Evolutionary conservation across 2,113 vertebrate species (phyloP), one percentile per base, ranked within the genome.

Genomic region (Athene noctua): DNA sequence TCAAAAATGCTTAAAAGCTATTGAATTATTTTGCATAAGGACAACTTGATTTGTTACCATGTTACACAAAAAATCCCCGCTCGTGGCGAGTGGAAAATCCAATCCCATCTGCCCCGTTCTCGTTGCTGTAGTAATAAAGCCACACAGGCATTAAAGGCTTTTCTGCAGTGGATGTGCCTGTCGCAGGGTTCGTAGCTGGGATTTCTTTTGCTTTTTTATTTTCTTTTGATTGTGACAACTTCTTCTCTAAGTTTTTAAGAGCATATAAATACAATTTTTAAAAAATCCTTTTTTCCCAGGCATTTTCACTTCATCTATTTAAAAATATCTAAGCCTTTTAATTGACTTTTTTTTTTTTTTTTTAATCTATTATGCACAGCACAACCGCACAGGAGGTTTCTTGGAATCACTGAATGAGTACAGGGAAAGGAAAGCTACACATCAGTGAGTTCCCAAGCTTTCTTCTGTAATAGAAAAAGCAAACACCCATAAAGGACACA

Each of bases 41-140:
- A 68, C 57, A 66, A 54, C 7, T 66, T 20, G 57, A 78, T 94
- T 92, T 83, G 77, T 65, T 91, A 12, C 68, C 57, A 2, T 46
- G 88, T 71, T 34, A 38, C 90, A 84, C 51, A 63, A 22, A 38
- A 66, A 91, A 93, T 92, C 77, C 91, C 70, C 42, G 67, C 73
- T 51, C 6, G 3, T 3, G 67, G 72, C 49, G 3, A 6, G 79
- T 0, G 47, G 13, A 16, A 87, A 95, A 91, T 94, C 91, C 80
- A n/a, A 8, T 2, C 79, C 78, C 95, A 52, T 89, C 68, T 94
- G 96, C 95, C 90, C 20, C 0, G 5, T 11, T 13, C 72, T 44
- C 0, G 36, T 74, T 95, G 96, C 95, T 94, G 92, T 15, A 49
- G 96, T 9, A 89, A 85, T 77, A 87, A 92, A 97, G 70, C 70